Evolutionary conservation across 2,797 vertebrate genomes (phyloP).

Genomic region (Chromis chromis): DNA sequence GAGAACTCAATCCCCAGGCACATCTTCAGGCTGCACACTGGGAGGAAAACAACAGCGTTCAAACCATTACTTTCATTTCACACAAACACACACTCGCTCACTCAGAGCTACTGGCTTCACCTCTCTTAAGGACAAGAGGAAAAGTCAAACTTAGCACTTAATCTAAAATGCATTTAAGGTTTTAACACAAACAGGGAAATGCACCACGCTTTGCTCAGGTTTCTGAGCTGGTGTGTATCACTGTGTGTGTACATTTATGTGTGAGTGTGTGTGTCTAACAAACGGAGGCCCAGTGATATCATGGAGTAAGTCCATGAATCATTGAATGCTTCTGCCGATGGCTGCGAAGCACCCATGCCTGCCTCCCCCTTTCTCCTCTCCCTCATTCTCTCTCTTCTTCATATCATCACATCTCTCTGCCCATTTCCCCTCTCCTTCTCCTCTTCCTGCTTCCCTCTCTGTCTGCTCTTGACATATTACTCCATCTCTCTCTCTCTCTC

Average conservation of each 20-base stretch:
- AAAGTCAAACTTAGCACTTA: slow-evolving; percentile 19
- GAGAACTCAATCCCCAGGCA: slow-evolving; percentile 61
- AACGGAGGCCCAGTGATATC: slow-evolving; percentile 37
- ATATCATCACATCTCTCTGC: slow-evolving; percentile 28
- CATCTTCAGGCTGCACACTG: slow-evolving; percentile 44
- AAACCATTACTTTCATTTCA: slow-evolving; percentile 46
- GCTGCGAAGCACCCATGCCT: slow-evolving; percentile 7
- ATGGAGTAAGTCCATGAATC: slow-evolving; percentile 55
- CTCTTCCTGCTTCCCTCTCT: not conserved
- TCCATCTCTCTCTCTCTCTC: slow-evolving; percentile 20
- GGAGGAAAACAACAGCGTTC: slow-evolving; percentile 41
- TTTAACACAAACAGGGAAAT: slow-evolving; percentile 24
- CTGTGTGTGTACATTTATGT: slow-evolving; percentile 17
- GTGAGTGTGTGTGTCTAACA: slow-evolving; percentile 10
- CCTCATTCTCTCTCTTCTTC: slow-evolving; percentile 13
- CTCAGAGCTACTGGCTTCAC: slow-evolving; percentile 9
- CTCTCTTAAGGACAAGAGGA: slow-evolving; percentile 18
- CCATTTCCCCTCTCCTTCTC: slow-evolving; percentile 5
- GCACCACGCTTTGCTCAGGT: slow-evolving; percentile 9
- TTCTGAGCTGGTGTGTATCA: slow-evolving; percentile 2
- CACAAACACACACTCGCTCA: slow-evolving; percentile 21
- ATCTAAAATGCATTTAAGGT: slow-evolving; percentile 12
- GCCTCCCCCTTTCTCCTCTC: not conserved
- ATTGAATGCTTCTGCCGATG: slow-evolving; percentile 45
- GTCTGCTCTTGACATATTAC: slow-evolving; percentile 28